These are phyloP conservation scores for Saturnia japonica DNA, from an alignment of 2,888 invertebrate genomes.

Conservation along the genomic window DNA sequence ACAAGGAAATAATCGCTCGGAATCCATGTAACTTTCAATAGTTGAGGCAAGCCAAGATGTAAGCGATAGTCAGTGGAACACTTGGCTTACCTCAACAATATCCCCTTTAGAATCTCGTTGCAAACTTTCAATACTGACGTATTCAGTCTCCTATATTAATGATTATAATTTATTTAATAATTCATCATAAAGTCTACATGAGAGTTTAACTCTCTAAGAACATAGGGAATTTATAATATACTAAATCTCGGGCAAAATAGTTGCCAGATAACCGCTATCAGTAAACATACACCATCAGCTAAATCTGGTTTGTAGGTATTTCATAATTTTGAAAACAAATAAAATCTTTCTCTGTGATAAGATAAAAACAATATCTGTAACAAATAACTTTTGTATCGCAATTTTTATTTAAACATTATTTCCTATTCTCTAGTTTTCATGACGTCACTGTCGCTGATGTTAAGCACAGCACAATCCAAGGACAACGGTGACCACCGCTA, in stretches of 20 bases:
- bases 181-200: background rate
- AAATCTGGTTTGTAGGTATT: background rate
- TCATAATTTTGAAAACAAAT: slow-evolving; percentile 3
- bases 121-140: slow-evolving; percentile 56
- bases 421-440: background rate
- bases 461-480: too few species aligned
- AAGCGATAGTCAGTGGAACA: slow-evolving; percentile 26
- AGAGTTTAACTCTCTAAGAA: too few species aligned
- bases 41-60: slow-evolving; percentile 43
- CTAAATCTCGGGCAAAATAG: background rate
- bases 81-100: slow-evolving; percentile 63
- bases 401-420: background rate
- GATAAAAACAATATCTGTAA: background rate
- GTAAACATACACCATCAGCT: background rate
- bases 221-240: background rate
- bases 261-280: background rate
- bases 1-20: background rate
- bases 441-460: too few species aligned
- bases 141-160: slow-evolving; percentile 48
- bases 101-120: slow-evolving; percentile 56
- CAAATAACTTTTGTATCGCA: background rate
- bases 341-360: background rate
- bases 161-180: slow-evolving; percentile 13
- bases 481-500: too few species aligned
- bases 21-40: background rate